Conservation (phyloP, 2,113 vertebrate genomes). For the Trematocara unimaculatum region DNA sequence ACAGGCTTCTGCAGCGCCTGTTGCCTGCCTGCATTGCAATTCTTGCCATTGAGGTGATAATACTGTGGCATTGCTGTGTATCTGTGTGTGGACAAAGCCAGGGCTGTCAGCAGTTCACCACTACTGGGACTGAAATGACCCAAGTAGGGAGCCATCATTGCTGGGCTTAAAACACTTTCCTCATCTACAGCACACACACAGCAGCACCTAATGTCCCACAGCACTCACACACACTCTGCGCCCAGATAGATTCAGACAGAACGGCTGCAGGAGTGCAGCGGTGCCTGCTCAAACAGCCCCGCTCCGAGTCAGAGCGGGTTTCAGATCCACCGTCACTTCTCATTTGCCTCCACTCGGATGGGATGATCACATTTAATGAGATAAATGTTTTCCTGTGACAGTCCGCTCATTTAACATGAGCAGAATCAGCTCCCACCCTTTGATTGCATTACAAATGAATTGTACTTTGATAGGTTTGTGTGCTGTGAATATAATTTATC, state of each 20-base stretch:
- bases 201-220: constrained; percentile 6
- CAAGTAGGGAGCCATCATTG: constrained; percentile 21
- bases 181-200: not conserved
- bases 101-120: constrained; percentile 25
- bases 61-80: not conserved
- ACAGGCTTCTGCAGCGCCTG: not conserved
- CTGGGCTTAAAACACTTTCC: constrained; percentile 2
- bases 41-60: constrained; percentile 17
- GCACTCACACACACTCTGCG: not conserved
- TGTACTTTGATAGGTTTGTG: not conserved
- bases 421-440: not conserved
- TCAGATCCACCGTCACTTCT: constrained; percentile 22
- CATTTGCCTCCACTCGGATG: constrained; percentile 7
- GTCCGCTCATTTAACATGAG: constrained; percentile 10
- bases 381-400: constrained; percentile 33
- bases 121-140: constrained; percentile 31
- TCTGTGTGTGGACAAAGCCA: not conserved
- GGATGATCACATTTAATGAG: constrained; percentile 32
- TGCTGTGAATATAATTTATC: not conserved
- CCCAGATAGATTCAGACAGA: constrained; percentile 21
- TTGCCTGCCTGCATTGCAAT: not conserved
- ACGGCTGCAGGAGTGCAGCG: constrained; percentile 3
- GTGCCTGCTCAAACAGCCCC: constrained; percentile 13
- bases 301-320: not conserved
- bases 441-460: constrained; percentile 14